Base-by-base conservation (phyloP, 2,888 invertebrate species). In the Merodon equestris region DNA sequence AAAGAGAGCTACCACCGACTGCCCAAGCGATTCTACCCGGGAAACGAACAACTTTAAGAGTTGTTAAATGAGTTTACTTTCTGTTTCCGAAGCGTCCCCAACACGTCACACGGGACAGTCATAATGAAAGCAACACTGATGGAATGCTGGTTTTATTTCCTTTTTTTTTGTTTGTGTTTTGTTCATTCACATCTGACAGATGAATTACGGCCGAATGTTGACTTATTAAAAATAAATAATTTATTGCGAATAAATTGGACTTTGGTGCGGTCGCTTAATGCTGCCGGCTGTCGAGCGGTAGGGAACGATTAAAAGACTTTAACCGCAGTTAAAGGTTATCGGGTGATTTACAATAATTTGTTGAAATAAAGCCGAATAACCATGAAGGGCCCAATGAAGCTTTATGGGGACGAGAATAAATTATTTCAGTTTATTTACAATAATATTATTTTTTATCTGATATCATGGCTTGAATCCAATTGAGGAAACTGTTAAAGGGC, bases 151-250 rank as follows among this genome's bases (percentile, higher is more conserved):
- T 38, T 40, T 50, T 50, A 14, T 36, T n/a, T n/a, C n/a, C n/a
- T n/a, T 27, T 2, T 27, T 27, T 27, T 7, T 7, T 27, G 7
- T 27, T 27, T 27, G 7, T 27, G n/a, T 27, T 27, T 27, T 27
- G 27, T 27, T 4, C 2, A 27, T 7, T 27, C 27, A 27, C 27
- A 17, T 58, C 2, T 18, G 47, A 18, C 47, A 18, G 58, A 38
- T 13, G 15, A 18, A 17, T 17, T n/a, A 17, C 15, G 36, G 10
- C 27, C 27, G 27, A 27, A 7, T 27, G 42, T 34, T 34, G 58
- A 15, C 17, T 58, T 58, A 47, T 58, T 17, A 36, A 58, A 47
- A 58, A 36, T 58, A 47, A 58, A 58, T 58, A 58, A 36, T 58
- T 58, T n/a, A 18, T 58, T 3, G 17, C 1, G 34, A 45, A 34